Evolutionary conservation across 2,888 invertebrate genomes (phyloP).

Genomic region (Cheilosia impressa): DNA sequence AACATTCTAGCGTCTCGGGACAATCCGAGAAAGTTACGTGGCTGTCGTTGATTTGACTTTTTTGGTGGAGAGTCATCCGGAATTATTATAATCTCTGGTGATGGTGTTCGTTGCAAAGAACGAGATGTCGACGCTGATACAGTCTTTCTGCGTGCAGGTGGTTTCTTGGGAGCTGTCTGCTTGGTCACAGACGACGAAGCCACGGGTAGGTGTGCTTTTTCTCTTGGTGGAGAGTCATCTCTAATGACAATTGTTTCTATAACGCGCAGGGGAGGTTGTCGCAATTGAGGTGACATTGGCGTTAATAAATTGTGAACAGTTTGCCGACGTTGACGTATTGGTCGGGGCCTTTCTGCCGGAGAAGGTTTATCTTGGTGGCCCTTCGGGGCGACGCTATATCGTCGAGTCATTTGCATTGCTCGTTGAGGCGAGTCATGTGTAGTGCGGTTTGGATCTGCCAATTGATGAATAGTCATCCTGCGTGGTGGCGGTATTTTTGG

Average conservation of each 20-base stretch:
- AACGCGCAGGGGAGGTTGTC: no score
- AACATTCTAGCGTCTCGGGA: no score
- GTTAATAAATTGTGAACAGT: no score
- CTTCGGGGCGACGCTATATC: neutral
- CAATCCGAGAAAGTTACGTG: no score
- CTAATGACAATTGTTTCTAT: neutral
- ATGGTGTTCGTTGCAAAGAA: neutral
- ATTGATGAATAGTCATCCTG: no score
- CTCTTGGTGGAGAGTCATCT: slow-evolving; percentile 7
- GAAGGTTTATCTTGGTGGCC: no score
- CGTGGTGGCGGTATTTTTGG: neutral
- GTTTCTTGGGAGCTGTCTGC: neutral
- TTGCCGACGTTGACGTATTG: no score
- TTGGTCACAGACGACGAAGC: neutral
- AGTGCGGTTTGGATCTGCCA: no score
- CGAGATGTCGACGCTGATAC: neutral
- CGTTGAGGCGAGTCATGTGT: no score
- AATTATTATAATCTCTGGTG: neutral
- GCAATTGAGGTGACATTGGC: no score
- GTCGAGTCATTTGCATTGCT: neutral
- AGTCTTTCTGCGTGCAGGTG: neutral
- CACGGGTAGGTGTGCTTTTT: neutral
- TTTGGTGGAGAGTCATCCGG: neutral
- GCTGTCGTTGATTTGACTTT: no score
- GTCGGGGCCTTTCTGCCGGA: no score